Percentiles rank a stretch among this genome's conserved stretches.
These are phyloP conservation scores for Geophilus truncorum DNA, from an alignment of 2,888 invertebrate species.

Conservation along the genomic window DNA sequence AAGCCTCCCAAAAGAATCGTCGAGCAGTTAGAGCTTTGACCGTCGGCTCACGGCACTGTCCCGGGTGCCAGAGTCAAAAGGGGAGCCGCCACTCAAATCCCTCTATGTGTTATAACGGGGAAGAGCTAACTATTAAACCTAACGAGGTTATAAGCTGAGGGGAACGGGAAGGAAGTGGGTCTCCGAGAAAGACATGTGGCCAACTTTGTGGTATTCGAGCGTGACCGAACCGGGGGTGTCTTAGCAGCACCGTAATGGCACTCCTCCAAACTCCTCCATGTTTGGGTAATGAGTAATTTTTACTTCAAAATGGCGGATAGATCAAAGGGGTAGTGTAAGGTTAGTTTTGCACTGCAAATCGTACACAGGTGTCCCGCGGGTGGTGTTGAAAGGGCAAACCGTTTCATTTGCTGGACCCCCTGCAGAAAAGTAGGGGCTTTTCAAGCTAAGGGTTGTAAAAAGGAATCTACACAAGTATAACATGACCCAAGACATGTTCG, in stretches of 20 bases:
- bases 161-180: not conserved
- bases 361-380: conserved; percentile 7
- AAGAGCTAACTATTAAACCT: not conserved
- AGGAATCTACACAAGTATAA: not conserved
- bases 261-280: not conserved
- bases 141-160: conserved; percentile 12
- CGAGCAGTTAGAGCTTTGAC: not conserved
- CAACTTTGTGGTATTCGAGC: not conserved
- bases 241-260: not conserved
- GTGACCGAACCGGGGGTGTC: not conserved
- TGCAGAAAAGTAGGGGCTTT: not conserved
- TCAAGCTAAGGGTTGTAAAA: conserved; percentile 12
- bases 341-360: not conserved
- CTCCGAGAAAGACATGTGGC: not conserved
- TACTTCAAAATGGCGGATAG: not conserved
- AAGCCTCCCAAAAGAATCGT: conserved; percentile 1
- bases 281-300: not conserved
- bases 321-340: not conserved
- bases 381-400: conserved; percentile 8
- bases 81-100: not conserved
- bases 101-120: not conserved
- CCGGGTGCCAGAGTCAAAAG: conserved; percentile 14
- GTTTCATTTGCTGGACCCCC: conserved; percentile 7
- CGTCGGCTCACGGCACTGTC: conserved; percentile 5
- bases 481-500: not conserved